Conservation (phyloP, 2,113 vertebrate species). For the Dascyllus trimaculatus region DNA sequence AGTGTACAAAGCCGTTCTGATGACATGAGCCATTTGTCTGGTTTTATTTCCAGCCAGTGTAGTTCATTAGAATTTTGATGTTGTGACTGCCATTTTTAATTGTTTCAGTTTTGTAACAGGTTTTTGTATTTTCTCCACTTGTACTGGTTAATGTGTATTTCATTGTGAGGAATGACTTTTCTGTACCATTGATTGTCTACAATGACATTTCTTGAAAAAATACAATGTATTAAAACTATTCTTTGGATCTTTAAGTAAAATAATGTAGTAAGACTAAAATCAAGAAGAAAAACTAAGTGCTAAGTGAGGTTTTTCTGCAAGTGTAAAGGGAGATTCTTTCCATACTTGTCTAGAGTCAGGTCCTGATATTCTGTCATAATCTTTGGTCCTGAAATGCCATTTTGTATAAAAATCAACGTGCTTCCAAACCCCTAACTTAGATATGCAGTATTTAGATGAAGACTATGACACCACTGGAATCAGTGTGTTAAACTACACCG, state of each 20-base stretch:
- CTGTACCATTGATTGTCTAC: conserved; percentile 53
- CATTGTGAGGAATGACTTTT: conserved; percentile 48
- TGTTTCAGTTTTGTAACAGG: conserved; percentile 51
- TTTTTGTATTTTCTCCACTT: conserved; percentile 52
- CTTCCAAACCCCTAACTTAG: conserved; percentile 67
- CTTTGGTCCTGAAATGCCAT: conserved; percentile 31
- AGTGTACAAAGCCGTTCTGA: conserved; percentile 34
- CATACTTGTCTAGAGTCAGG: conserved; percentile 26
- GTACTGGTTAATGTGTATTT: conserved; percentile 56
- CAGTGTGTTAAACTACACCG: conserved; percentile 5
- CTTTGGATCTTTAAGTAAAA: conserved; percentile 17
- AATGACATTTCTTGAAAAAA: conserved; percentile 34
- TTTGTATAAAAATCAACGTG: conserved; percentile 59
- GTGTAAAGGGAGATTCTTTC: conserved; percentile 34
- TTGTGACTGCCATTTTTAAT: conserved; percentile 45
- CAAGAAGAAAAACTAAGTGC: background rate
- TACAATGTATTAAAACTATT: conserved; percentile 24
- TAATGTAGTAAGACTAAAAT: conserved; percentile 28
- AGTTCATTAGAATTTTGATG: conserved; percentile 27
- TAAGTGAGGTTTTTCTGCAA: conserved; percentile 1
- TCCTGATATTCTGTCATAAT: conserved; percentile 37
- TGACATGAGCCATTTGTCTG: conserved; percentile 65
- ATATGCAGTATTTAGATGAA: conserved; percentile 54
- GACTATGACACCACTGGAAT: conserved; percentile 41
- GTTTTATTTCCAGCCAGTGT: conserved; percentile 49